Percentiles rank a stretch among this genome's conserved stretches.
Evolutionary conservation across 2,113 vertebrate species (phyloP).

Genomic region (Donacobius atricapilla): DNA sequence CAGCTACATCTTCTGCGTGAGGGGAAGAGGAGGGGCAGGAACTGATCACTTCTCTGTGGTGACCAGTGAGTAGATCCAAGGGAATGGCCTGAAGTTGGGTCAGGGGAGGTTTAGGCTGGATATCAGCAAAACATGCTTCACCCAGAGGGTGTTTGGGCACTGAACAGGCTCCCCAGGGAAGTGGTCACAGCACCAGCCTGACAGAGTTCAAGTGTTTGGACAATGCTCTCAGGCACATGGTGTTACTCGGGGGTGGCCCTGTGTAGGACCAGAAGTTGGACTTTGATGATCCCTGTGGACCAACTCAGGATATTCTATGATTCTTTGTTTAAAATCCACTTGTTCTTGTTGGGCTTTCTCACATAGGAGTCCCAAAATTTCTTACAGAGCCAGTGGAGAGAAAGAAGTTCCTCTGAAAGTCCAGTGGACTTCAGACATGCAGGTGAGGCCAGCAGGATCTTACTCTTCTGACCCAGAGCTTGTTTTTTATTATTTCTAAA

Average conservation of each 20-base stretch:
- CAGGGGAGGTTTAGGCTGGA: background rate
- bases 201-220: background rate
- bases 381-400: background rate
- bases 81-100: background rate
- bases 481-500: background rate
- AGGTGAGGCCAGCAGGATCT: background rate
- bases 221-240: background rate
- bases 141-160: fast-evolving
- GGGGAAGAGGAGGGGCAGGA: background rate
- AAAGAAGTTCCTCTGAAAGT: background rate
- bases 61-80: fast-evolving
- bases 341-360: background rate
- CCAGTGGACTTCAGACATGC: background rate
- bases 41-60: background rate
- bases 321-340: background rate
- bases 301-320: background rate
- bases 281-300: background rate
- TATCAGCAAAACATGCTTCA: fast-evolving
- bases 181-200: fast-evolving
- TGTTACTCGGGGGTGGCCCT: background rate
- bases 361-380: background rate
- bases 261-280: background rate
- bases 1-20: fast-evolving
- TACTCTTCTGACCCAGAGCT: background rate
- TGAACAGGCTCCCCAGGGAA: background rate